Base-by-base conservation (phyloP, 2,888 invertebrate genomes). In the Tinea semifulvella region DNA sequence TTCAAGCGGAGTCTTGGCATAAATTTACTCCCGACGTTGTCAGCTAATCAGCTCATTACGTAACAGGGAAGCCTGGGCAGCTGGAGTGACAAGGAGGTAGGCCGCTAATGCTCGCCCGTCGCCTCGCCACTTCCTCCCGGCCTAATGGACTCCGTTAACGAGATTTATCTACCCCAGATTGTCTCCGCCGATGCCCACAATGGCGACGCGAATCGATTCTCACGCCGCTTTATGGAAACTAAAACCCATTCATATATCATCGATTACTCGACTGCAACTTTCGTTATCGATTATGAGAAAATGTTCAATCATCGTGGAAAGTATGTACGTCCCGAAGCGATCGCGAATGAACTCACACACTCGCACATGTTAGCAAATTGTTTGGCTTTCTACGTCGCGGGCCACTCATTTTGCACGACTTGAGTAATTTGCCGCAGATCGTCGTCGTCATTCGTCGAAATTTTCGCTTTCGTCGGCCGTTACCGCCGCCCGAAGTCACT, bases 391-490 rank as follows among this genome's bases (percentile, higher is more conserved):
- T 43, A 43, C 26, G 31, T 25, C 17, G 18, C 8, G 19, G 20
- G 40, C n/a, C n/a, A n/a, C n/a, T 40, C 40, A 22, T 31, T 43
- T 43, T 31, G 43, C 43, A 43, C 43, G 43, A 43, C 43, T 43
- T 31, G 18, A 10, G 31, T 28, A 31, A 43, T 43, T 43, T 31
- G 43, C 43, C 43, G 40, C 40, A 40, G 40, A 40, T 40, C 40
- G 19, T 11, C 40, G 40, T 4, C 40, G 40, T 42, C 36, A 18
- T 22, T 46, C 42, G 47, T 40, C 53, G 49, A 52, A 53, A 51
- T 50, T 53, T 54, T 54, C 57, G 53, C 57, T 57, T 56, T 56
- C 57, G 52, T 54, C 52, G 50, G 48, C 51, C 42, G 27, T 40
- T 22, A 40, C 40, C 20, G 40, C 22, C 22, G 51, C 50, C 11